These are phyloP conservation scores for Drosophila ironensis DNA, from an alignment of 1,140 invertebrate species.

Conservation along the genomic window DNA sequence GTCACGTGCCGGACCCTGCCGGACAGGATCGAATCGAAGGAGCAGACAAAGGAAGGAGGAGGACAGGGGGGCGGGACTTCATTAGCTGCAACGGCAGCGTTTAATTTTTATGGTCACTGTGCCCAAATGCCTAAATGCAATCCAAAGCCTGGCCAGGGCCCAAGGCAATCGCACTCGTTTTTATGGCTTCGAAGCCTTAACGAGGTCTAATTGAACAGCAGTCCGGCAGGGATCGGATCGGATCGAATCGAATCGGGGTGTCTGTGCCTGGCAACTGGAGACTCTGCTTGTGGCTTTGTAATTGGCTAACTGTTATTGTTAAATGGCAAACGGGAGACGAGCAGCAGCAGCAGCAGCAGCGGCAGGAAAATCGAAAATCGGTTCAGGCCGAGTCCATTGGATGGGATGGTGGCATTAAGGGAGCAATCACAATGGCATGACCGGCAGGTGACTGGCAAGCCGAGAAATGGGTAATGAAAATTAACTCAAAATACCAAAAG, in stretches of 20 bases:
- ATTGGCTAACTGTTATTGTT: slow-evolving; percentile 77
- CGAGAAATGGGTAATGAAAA: slow-evolving; percentile 5
- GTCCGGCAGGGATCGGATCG: not conserved
- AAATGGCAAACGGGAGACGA: slow-evolving; percentile 54
- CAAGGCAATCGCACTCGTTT: slow-evolving; percentile 48
- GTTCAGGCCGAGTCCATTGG: not conserved
- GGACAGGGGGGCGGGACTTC: slow-evolving; percentile 34
- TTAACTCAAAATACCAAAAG: slow-evolving; percentile 16
- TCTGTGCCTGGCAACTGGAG: not conserved
- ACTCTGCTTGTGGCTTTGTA: slow-evolving; percentile 39
- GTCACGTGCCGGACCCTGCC: slow-evolving; percentile 43
- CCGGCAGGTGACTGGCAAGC: slow-evolving; percentile 17
- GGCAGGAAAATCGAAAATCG: slow-evolving; percentile 9
- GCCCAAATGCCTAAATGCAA: slow-evolving; percentile 79
- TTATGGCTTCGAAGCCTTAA: slow-evolving; percentile 72
- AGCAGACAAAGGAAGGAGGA: too few species aligned
- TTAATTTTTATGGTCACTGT: slow-evolving; percentile 69
- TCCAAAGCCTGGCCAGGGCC: slow-evolving; percentile 7
- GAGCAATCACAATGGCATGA: not conserved
- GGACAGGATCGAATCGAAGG: not conserved
- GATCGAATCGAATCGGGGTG: not conserved
- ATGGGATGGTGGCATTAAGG: slow-evolving; percentile 22
- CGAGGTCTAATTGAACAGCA: slow-evolving; percentile 70
- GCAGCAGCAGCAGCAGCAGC: not conserved
- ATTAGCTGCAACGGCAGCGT: slow-evolving; percentile 72